A percentile compares a stretch with the other conserved stretches of the same genome.
These are phyloP conservation scores for Chaunax sp. DNA, from an alignment of 2,797 vertebrate genomes.

Conservation along the genomic window DNA sequence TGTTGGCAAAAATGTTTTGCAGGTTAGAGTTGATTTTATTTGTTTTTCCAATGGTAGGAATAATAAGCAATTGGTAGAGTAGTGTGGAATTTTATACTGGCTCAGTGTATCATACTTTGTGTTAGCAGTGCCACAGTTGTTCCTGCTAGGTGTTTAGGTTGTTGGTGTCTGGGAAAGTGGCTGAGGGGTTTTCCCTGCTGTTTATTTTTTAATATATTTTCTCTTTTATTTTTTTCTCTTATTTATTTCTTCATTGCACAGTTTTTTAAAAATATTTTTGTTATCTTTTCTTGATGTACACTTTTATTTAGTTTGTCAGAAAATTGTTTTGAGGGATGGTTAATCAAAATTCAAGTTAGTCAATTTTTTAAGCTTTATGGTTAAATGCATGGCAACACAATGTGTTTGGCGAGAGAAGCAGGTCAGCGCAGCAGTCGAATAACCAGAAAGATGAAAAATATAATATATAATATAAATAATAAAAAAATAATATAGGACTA, in stretches of 20 bases:
- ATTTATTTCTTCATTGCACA: background rate
- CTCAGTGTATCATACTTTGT: slow-evolving; percentile 16
- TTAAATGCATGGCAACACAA: too few species aligned
- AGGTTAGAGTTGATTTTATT: background rate
- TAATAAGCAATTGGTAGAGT: slow-evolving; percentile 11
- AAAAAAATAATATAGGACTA: too few species aligned
- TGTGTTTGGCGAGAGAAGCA: too few species aligned
- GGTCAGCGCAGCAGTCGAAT: too few species aligned
- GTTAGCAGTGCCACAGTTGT: slow-evolving; percentile 14
- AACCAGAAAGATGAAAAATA: too few species aligned
- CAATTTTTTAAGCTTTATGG: too few species aligned
- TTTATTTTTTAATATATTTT: slow-evolving; percentile 57
- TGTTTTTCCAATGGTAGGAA: background rate
- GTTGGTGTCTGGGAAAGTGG: slow-evolving; percentile 25
- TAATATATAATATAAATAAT: too few species aligned
- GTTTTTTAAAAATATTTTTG: background rate
- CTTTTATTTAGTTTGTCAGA: background rate
- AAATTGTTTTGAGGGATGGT: slow-evolving; percentile 2
- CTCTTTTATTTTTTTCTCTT: slow-evolving; percentile 52
- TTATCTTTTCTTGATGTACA: background rate
- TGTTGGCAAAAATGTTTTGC: background rate
- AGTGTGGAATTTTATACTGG: slow-evolving; percentile 22
- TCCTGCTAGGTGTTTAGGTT: slow-evolving; percentile 40
- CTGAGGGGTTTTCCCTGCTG: slow-evolving; percentile 55
- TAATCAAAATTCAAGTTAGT: background rate